phyloP scores from a whole-genome alignment of 2,888 invertebrate species.

The Scrobipalpa atriplicella region DNA sequence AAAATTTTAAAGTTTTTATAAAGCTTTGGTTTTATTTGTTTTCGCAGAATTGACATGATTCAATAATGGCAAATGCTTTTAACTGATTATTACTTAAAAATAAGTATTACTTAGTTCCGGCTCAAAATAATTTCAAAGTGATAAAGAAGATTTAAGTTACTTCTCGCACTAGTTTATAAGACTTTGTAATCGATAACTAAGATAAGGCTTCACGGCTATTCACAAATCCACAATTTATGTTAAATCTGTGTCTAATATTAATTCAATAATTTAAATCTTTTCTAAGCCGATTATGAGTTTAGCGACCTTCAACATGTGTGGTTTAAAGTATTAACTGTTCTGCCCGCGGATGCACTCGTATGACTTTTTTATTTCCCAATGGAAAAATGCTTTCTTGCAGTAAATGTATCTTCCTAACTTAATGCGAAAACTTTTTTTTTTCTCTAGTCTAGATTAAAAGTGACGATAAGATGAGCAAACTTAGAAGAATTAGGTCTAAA shows the following conservation, averaged over 20 bases:
- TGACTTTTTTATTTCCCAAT: background rate
- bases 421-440: no score
- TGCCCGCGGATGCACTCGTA: background rate
- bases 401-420: no score
- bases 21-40: no score
- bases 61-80: no score
- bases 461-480: no score
- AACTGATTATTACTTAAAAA: no score
- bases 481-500: no score
- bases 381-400: no score
- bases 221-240: background rate
- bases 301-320: constrained; percentile 24
- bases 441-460: no score
- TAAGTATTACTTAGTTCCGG: background rate
- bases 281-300: constrained; percentile 22
- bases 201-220: constrained; percentile 1
- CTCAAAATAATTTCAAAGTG: background rate
- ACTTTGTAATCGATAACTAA: background rate
- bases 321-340: background rate
- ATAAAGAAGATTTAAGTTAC: background rate
- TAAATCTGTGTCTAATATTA: constrained; percentile 4
- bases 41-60: no score
- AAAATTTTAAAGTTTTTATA: no score
- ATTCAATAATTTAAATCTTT: constrained; percentile 9
- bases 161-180: constrained; percentile 2